Base-by-base conservation (phyloP, 2,888 invertebrate genomes). In the Sinotaia quadrata region DNA sequence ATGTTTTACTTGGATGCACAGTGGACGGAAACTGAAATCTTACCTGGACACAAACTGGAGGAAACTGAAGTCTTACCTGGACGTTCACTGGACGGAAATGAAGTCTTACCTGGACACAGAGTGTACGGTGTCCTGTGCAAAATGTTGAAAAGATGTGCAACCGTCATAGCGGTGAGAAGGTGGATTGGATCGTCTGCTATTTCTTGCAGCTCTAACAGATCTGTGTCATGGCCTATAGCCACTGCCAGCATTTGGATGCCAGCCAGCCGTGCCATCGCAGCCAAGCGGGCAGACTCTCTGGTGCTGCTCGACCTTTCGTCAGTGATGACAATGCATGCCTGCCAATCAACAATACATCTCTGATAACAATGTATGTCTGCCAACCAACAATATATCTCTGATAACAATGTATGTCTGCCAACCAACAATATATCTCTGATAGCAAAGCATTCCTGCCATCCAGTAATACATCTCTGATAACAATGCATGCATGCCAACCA, bases 231-330 rank as follows among this genome's bases (percentile, higher is more conserved):
- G 0, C 85, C 85, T 2, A 88, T 84, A 4, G 88, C 88, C 3
- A 89, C 85, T 2, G 87, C 86, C 69, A 85, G 85, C 70, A 88
- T 80, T 67, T 83, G 81, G 33, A 88, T 84, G 27, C 87, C 86
- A 4, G 79, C 75, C 37, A 80, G 77, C n/a, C 83, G 78, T 0
- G 87, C 86, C n/a, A 76, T 58, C 34, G 74, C 78, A 3, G 89
- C 85, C 41, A 85, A 83, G 31, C 72, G 72, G n/a, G 84, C 82
- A 4, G 89, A 88, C 59, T 83, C 78, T 0, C 10, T 18, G 2
- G 73, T 74, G 57, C 74, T 44, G 29, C 80, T 86, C 34, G 87
- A 87, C 57, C 84, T 81, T 18, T 88, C 89, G 68, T 88, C 88
- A 0, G 88, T 88, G 31, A 89, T 82, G 5, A 88, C 86, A 27